Conservation (phyloP, 2,888 invertebrate species). For the Melanostoma scalare region DNA sequence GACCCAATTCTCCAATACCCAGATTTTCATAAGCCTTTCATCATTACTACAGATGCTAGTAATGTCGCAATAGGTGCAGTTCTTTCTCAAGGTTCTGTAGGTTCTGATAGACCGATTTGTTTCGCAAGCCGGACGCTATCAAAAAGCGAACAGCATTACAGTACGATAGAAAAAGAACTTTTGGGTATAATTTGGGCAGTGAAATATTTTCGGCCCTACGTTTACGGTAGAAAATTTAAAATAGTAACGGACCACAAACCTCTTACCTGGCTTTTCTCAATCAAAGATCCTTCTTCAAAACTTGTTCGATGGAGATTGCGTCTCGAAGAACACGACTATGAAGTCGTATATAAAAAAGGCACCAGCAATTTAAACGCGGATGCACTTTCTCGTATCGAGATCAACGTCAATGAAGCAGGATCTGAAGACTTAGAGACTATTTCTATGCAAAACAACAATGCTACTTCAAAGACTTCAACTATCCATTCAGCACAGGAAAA, state of each 20-base stretch:
- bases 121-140: constrained; percentile 75
- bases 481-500: constrained; percentile 26
- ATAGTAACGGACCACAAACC: constrained; percentile 20
- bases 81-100: constrained; percentile 74
- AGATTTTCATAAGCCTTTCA: constrained; percentile 76
- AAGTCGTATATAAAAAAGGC: constrained; percentile 65
- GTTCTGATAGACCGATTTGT: constrained; percentile 73
- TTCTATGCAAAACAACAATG: constrained; percentile 13
- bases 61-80: constrained; percentile 75
- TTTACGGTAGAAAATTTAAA: constrained; percentile 28
- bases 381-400: constrained; percentile 39
- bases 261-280: background rate
- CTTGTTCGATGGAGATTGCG: background rate
- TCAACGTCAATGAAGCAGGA: constrained; percentile 8
- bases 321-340: constrained; percentile 31
- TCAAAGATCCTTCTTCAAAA: constrained; percentile 8
- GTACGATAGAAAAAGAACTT: constrained; percentile 42
- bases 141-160: constrained; percentile 73
- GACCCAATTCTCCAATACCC: constrained; percentile 79
- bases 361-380: constrained; percentile 70
- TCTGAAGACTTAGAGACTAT: constrained; percentile 4
- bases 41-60: constrained; percentile 76
- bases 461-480: background rate
- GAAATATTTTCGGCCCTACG: constrained; percentile 42
- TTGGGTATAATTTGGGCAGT: constrained; percentile 35